phyloP scores from a whole-genome alignment of 92 coral and sea anemone species.

The Metridium senile region DNA sequence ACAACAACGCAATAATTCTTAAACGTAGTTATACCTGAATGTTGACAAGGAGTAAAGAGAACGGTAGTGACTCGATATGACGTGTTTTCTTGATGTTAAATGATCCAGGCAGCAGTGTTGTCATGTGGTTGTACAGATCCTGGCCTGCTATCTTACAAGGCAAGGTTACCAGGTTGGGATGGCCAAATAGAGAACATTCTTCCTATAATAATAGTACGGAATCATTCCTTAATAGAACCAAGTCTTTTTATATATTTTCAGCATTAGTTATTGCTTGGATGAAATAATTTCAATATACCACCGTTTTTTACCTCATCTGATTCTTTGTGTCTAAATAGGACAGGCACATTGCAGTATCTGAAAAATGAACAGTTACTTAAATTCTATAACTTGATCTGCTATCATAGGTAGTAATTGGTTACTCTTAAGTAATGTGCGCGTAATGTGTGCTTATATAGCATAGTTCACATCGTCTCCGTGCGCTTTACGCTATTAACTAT shows the following conservation, averaged over 20 bases:
- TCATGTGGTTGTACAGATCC: slow-evolving; percentile 49
- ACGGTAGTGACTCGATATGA: slow-evolving; percentile 28
- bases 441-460: too few species aligned
- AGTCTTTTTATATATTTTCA: too few species aligned
- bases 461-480: too few species aligned
- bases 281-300: not conserved
- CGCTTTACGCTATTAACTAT: too few species aligned
- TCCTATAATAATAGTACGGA: not conserved
- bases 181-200: slow-evolving; percentile 49
- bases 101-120: slow-evolving; percentile 37
- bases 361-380: too few species aligned
- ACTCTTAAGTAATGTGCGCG: too few species aligned
- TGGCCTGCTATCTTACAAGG: slow-evolving; percentile 45
- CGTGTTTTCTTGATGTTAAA: slow-evolving; percentile 15
- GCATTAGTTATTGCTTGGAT: too few species aligned
- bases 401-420: not conserved
- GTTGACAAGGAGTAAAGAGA: slow-evolving; percentile 57
- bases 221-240: too few species aligned
- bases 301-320: slow-evolving; percentile 27
- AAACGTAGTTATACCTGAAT: slow-evolving; percentile 58
- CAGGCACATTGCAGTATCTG: slow-evolving; percentile 37
- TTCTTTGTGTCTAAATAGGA: slow-evolving; percentile 23
- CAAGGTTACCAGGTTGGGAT: slow-evolving; percentile 46
- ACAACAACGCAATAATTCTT: too few species aligned
- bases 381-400: not conserved